phyloP scores from a whole-genome alignment of 2,888 invertebrate genomes.

The Abscondita cerata region DNA sequence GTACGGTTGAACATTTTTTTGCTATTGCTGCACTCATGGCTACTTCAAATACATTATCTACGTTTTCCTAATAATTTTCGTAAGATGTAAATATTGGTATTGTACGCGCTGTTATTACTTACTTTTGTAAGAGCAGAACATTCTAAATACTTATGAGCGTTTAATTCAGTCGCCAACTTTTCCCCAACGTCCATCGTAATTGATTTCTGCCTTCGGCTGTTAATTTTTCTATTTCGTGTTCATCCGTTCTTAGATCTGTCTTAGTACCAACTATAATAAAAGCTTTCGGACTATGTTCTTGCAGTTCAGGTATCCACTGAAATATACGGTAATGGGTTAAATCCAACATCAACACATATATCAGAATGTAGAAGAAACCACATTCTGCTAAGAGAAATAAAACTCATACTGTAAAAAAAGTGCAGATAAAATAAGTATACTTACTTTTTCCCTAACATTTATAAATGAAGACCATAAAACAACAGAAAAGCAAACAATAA shows the following conservation, averaged over 20 bases:
- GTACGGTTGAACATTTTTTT: not conserved
- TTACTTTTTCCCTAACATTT: conserved; percentile 98
- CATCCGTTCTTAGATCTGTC: conserved; percentile 23
- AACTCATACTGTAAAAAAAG: too few relatives aligned
- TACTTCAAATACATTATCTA: conserved; percentile 1
- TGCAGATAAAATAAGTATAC: too few relatives aligned
- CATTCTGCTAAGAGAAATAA: too few relatives aligned
- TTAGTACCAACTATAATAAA: conserved; percentile 28
- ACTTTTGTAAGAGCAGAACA: conserved; percentile 28
- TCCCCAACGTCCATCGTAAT: conserved; percentile 18
- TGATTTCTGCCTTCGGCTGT: conserved; percentile 8
- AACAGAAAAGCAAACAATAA: conserved; percentile 98
- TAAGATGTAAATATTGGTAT: not conserved
- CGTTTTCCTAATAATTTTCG: conserved; percentile 6
- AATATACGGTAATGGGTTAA: not conserved
- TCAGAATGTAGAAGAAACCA: too few relatives aligned
- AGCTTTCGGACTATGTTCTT: conserved; percentile 18
- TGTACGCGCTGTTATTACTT: not conserved
- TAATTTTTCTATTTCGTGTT: conserved; percentile 10
- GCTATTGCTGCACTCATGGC: not conserved
- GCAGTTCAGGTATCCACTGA: conserved; percentile 33
- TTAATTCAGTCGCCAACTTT: conserved; percentile 21
- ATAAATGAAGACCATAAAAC: conserved; percentile 99
- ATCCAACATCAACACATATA: too few relatives aligned
- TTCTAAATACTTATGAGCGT: conserved; percentile 25